Percentiles rank a stretch among this genome's conserved stretches.
phyloP scores from a whole-genome alignment of 2,797 vertebrate genomes.

The Aphelocoma californica region DNA sequence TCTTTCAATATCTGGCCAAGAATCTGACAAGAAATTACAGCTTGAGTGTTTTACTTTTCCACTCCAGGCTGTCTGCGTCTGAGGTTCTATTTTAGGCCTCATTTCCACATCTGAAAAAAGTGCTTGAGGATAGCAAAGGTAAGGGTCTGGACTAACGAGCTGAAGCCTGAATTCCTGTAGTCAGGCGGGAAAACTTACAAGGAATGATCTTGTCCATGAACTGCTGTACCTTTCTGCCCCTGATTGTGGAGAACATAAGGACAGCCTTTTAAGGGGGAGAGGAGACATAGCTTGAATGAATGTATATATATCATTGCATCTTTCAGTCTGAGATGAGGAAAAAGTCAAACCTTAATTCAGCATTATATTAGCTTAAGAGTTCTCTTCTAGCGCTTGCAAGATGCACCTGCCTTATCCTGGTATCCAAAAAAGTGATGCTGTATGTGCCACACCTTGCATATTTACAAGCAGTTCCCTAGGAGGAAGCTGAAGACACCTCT shows the following conservation, averaged over 20 bases:
- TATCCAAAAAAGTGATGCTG: neutral
- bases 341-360: neutral
- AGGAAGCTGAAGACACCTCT: neutral
- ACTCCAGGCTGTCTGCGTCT: neutral
- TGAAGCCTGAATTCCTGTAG: neutral
- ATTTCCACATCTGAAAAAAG: neutral
- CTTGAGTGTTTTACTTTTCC: neutral
- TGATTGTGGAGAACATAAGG: neutral
- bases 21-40: neutral
- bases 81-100: neutral
- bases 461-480: neutral
- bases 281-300: no score
- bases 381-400: accelerated
- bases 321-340: neutral
- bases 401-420: neutral
- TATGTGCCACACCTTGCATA: neutral
- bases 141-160: neutral
- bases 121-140: neutral
- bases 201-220: neutral
- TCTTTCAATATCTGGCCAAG: neutral
- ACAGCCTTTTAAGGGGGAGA: neutral
- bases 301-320: no score
- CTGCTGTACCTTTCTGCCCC: neutral
- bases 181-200: neutral
- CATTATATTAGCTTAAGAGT: neutral